A percentile compares a stretch with the other conserved stretches of the same genome.
These are phyloP conservation scores for Aleiodes alternator DNA, from an alignment of 2,888 invertebrate genomes.

Conservation along the genomic window DNA sequence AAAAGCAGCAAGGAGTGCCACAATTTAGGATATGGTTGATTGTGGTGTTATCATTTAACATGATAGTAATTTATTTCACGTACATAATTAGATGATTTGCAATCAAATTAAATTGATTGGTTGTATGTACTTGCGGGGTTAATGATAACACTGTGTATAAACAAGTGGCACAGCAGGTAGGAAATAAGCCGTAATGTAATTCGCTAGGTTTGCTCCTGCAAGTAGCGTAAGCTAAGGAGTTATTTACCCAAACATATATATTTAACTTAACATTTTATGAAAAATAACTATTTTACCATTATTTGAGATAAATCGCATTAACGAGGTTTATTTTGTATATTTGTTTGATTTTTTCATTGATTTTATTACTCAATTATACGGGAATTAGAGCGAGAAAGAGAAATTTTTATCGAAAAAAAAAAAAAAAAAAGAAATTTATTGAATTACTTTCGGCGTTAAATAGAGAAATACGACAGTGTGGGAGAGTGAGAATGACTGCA, in stretches of 20 bases:
- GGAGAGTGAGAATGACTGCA: slow-evolving; percentile 76
- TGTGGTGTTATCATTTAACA: slow-evolving; percentile 17
- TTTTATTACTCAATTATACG: background rate
- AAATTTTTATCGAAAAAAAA: background rate
- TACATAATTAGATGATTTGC: background rate
- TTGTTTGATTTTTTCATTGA: background rate
- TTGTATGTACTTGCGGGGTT: slow-evolving; percentile 20
- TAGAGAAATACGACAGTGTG: slow-evolving; percentile 66
- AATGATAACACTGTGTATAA: slow-evolving; percentile 26
- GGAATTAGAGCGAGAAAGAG: background rate
- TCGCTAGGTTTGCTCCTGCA: slow-evolving; percentile 70
- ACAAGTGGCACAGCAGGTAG: slow-evolving; percentile 70
- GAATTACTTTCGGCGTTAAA: slow-evolving; percentile 35
- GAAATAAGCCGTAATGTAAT: slow-evolving; percentile 55
- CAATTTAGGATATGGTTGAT: slow-evolving; percentile 11
- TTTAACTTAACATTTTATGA: background rate
- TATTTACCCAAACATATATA: background rate
- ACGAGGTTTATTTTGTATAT: background rate
- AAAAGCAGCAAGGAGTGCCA: slow-evolving; percentile 73
- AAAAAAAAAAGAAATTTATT: slow-evolving; percentile 14
- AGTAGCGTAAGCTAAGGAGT: slow-evolving; percentile 70
- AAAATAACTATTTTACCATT: slow-evolving; percentile 4
- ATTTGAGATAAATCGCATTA: no score
- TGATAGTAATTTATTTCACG: slow-evolving; percentile 19
- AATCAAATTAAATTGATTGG: slow-evolving; percentile 28